Percentiles rank a stretch among this genome's conserved stretches.
Evolutionary conservation across 1,140 invertebrate species (phyloP).

Genomic region (Tetraneura akinire): DNA sequence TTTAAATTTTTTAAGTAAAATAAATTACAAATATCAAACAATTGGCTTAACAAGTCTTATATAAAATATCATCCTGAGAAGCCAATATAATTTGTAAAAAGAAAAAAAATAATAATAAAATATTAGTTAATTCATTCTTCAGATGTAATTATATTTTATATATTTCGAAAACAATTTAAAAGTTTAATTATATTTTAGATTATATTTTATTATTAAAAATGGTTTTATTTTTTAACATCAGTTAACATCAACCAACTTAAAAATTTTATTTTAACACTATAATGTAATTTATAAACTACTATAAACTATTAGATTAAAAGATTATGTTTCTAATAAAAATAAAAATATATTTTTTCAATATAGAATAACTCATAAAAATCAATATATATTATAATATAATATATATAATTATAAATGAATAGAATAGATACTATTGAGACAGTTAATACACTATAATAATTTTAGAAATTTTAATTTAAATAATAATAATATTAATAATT

Average conservation of each 20-base stretch:
- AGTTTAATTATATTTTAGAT: not conserved
- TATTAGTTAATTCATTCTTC: not conserved
- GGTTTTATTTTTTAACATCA: constrained; percentile 15
- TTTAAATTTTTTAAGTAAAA: not conserved
- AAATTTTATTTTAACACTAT: constrained; percentile 6
- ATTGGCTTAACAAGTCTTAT: constrained; percentile 45
- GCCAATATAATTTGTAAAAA: constrained; percentile 28
- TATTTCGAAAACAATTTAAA: constrained; percentile 6
- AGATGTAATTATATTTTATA: not conserved
- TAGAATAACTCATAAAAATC: too few relatives aligned
- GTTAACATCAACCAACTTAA: constrained; percentile 9
- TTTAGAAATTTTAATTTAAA: too few relatives aligned
- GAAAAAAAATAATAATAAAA: constrained; percentile 18
- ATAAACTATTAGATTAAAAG: not conserved
- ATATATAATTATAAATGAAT: too few relatives aligned
- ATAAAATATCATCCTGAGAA: constrained; percentile 47
- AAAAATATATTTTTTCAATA: not conserved
- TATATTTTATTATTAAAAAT: constrained; percentile 29
- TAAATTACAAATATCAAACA: constrained; percentile 10
- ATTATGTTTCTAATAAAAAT: not conserved
- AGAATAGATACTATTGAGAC: too few relatives aligned
- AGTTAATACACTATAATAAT: too few relatives aligned
- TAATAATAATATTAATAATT: too few relatives aligned
- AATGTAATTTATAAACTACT: constrained; percentile 8
- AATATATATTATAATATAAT: too few relatives aligned